Evolutionary conservation across 1,140 invertebrate genomes (phyloP).

Genomic region (Drosophila kepulauana): DNA sequence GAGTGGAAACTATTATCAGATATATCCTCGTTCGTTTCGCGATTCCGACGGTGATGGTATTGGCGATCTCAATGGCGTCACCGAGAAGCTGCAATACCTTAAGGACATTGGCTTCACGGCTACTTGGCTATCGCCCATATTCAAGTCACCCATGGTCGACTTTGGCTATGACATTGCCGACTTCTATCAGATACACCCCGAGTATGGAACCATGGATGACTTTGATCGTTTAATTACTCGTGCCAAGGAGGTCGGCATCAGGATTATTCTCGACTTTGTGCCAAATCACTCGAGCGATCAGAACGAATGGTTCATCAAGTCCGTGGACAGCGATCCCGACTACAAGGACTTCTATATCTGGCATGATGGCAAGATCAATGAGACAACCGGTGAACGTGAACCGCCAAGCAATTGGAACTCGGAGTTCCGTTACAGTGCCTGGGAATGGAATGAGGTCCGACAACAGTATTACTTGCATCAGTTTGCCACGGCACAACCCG

Average conservation of each 20-base stretch:
- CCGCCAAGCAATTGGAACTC: conserved; percentile 87
- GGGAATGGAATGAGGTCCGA: conserved; percentile 86
- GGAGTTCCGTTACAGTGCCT: conserved; percentile 85
- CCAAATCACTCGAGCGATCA: conserved; percentile 92
- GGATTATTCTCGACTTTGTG: conserved; percentile 89
- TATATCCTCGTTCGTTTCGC: conserved; percentile 91
- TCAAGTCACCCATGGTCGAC: conserved; percentile 89
- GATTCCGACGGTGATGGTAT: conserved; percentile 91
- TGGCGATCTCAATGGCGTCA: conserved; percentile 89
- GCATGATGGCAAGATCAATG: conserved; percentile 85
- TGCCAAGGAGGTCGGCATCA: conserved; percentile 87
- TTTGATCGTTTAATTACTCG: conserved; percentile 88
- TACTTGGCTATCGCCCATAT: conserved; percentile 91
- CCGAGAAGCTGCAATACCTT: conserved; percentile 86
- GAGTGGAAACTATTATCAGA: conserved; percentile 90
- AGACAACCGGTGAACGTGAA: conserved; percentile 70
- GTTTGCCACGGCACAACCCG: conserved; percentile 88
- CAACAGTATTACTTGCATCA: conserved; percentile 88
- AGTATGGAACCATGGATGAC: conserved; percentile 90
- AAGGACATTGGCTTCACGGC: conserved; percentile 86
- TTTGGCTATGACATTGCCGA: conserved; percentile 92
- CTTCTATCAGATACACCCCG: conserved; percentile 89
- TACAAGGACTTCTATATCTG: conserved; percentile 92
- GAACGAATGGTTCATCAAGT: conserved; percentile 91
- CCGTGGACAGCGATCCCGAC: conserved; percentile 85